Percentiles rank a stretch among this genome's conserved stretches.
Conservation (phyloP, 2,888 invertebrate genomes). For the Neoscelio sp. region DNA sequence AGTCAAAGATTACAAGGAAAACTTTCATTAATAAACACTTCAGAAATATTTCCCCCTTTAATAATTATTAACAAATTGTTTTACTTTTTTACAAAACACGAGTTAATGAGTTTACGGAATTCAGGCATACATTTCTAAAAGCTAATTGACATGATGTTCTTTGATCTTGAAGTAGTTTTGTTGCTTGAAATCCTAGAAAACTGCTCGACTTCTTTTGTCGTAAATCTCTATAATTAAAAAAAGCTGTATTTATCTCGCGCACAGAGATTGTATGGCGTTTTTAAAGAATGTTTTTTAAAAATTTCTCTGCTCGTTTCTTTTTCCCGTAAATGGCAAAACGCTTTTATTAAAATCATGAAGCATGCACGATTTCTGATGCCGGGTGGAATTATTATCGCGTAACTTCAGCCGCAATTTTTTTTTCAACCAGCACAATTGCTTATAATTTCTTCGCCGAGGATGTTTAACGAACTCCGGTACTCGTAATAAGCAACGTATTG, state of each 20-base stretch:
- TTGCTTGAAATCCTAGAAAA: conserved; percentile 1
- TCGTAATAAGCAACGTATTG: conserved; percentile 15
- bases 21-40: too few relatives aligned
- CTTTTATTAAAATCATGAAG: conserved; percentile 21
- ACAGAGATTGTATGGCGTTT: neutral
- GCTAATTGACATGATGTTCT: neutral
- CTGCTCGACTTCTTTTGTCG: conserved; percentile 10
- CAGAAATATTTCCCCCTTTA: too few relatives aligned
- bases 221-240: conserved; percentile 37
- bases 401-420: too few relatives aligned
- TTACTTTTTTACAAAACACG: too few relatives aligned
- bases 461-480: neutral
- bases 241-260: conserved; percentile 12
- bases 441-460: conserved; percentile 12
- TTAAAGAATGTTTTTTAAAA: conserved; percentile 16
- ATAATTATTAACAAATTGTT: too few relatives aligned
- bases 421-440: neutral
- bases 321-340: conserved; percentile 8
- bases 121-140: too few relatives aligned
- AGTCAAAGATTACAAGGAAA: too few relatives aligned
- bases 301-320: neutral
- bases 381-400: conserved; percentile 5
- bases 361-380: conserved; percentile 25
- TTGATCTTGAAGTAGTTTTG: conserved; percentile 13
- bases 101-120: too few relatives aligned